Conservation (phyloP, 2,888 invertebrate genomes). For the Cosmia pyralina region DNA sequence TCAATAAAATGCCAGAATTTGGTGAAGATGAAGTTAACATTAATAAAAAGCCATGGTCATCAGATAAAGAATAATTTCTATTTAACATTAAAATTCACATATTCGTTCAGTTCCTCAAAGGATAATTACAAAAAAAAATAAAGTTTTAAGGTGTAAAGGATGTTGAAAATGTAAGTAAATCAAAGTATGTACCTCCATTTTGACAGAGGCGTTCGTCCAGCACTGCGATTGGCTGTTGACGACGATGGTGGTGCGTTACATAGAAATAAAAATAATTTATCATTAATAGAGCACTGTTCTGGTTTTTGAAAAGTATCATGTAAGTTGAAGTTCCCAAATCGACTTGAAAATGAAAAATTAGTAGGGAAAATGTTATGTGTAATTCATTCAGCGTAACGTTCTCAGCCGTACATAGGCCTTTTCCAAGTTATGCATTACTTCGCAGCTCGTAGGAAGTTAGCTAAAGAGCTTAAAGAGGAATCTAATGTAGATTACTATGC, state of each 20-base stretch:
- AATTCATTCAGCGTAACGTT: neutral
- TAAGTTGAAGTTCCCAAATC: neutral
- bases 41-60: neutral
- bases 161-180: conserved; percentile 22
- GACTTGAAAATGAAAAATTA: neutral
- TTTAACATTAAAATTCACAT: neutral
- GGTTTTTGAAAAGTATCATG: neutral
- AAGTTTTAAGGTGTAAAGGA: neutral
- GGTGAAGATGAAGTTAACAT: neutral
- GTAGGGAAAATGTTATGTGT: no score
- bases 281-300: conserved; percentile 16
- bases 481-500: neutral
- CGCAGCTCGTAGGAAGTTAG: fast-evolving
- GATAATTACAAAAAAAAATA: neutral
- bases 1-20: neutral
- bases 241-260: conserved; percentile 49
- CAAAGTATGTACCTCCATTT: conserved; percentile 56
- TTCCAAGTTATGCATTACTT: neutral
- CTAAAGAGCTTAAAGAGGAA: no score
- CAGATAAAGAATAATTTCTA: neutral
- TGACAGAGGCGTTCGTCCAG: conserved; percentile 48
- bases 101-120: neutral
- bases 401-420: neutral
- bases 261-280: conserved; percentile 56
- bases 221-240: conserved; percentile 50